phyloP scores from a whole-genome alignment of 2,113 vertebrate genomes.

The Paratilapia polleni region DNA sequence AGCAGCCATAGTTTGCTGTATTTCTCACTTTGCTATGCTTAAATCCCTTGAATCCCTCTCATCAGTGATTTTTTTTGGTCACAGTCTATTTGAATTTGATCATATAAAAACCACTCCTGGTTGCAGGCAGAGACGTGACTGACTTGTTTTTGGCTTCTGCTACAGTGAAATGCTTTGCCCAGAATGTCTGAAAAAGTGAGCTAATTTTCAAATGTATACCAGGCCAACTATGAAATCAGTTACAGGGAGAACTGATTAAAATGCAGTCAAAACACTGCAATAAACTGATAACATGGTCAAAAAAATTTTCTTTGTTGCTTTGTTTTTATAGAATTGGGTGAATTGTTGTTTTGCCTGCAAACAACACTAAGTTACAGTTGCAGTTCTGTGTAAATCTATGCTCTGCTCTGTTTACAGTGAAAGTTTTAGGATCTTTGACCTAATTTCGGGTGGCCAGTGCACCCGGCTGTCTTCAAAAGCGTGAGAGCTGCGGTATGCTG shows the following conservation, averaged over 20 bases:
- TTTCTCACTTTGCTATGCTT: neutral
- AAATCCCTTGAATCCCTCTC: neutral
- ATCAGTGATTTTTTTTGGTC: neutral
- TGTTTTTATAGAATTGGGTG: neutral
- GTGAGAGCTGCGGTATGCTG: slow-evolving; percentile 27
- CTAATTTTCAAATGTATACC: neutral
- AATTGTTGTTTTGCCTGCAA: too few species aligned
- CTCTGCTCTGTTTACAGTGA: neutral
- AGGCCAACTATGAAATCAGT: neutral
- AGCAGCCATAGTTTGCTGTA: neutral
- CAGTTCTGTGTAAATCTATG: neutral
- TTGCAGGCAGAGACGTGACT: neutral
- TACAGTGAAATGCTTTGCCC: neutral
- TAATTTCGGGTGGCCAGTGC: slow-evolving; percentile 28
- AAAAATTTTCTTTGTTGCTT: neutral
- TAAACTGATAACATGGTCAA: neutral
- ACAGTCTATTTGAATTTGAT: neutral
- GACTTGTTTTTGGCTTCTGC: neutral
- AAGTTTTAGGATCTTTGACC: slow-evolving; percentile 18
- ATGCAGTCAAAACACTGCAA: neutral
- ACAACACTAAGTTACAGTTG: too few species aligned
- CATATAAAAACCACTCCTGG: neutral
- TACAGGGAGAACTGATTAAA: neutral
- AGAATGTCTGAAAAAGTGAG: neutral
- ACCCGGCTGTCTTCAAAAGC: neutral